Evolutionary conservation across 2,113 vertebrate species (phyloP).

Genomic region (Tiliqua scincoides): DNA sequence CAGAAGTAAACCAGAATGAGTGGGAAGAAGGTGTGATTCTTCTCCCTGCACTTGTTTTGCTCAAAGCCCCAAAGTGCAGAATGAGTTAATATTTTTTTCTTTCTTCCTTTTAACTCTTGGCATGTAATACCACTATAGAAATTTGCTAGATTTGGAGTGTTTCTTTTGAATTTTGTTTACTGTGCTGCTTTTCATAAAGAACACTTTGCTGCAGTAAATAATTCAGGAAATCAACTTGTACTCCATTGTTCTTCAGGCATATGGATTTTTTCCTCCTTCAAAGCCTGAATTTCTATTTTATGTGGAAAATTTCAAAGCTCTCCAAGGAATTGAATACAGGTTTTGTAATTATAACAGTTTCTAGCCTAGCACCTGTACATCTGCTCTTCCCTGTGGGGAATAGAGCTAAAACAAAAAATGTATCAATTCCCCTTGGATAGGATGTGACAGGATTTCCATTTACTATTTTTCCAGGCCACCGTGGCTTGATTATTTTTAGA

Average conservation of each 20-base stretch:
- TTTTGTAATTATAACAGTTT: slow-evolving; percentile 74
- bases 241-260: slow-evolving; percentile 60
- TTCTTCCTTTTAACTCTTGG: not conserved
- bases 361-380: slow-evolving; percentile 68
- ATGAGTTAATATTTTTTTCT: not conserved
- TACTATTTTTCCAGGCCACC: slow-evolving; percentile 56
- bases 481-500: slow-evolving; percentile 66
- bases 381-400: slow-evolving; percentile 62
- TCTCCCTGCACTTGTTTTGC: not conserved
- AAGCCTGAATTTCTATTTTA: slow-evolving; percentile 58
- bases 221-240: slow-evolving; percentile 69
- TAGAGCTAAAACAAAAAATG: slow-evolving; percentile 57
- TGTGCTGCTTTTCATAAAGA: slow-evolving; percentile 60
- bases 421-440: slow-evolving; percentile 53
- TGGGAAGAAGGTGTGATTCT: not conserved
- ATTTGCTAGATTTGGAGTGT: slow-evolving; percentile 50
- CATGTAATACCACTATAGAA: slow-evolving; percentile 30
- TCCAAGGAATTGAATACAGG: slow-evolving; percentile 62
- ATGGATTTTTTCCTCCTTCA: slow-evolving; percentile 64
- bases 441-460: slow-evolving; percentile 65
- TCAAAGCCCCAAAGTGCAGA: slow-evolving; percentile 5
- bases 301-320: slow-evolving; percentile 69
- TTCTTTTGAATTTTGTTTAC: slow-evolving; percentile 47
- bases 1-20: not conserved
- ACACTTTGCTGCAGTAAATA: slow-evolving; percentile 68